phyloP scores from a whole-genome alignment of 2,113 vertebrate genomes.

The Trogon surrucura region DNA sequence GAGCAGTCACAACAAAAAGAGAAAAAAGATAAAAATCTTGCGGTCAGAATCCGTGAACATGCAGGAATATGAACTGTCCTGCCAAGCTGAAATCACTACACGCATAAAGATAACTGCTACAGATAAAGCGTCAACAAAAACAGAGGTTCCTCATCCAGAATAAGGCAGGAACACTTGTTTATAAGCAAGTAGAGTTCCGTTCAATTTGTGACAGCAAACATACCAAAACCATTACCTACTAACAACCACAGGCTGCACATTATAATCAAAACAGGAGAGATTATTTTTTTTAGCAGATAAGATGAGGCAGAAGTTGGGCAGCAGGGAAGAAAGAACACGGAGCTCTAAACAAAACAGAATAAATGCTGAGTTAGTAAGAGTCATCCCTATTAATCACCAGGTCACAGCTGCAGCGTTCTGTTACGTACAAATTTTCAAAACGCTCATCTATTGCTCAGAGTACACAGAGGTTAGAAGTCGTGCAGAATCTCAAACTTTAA shows the following conservation, averaged over 20 bases:
- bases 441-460: not conserved
- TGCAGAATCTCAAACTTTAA: not conserved
- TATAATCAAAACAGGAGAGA: not conserved
- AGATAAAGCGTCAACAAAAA: not conserved
- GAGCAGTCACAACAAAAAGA: not conserved
- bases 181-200: not conserved
- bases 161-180: not conserved
- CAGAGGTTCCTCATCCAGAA: not conserved
- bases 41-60: not conserved
- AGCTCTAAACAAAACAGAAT: not conserved
- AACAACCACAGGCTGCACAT: not conserved
- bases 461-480: not conserved
- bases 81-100: not conserved
- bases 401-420: not conserved
- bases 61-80: not conserved
- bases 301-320: not conserved
- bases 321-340: not conserved
- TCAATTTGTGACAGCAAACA: not conserved
- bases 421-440: not conserved
- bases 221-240: not conserved
- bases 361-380: not conserved
- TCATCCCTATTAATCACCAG: not conserved
- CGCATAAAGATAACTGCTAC: not conserved
- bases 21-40: not conserved
- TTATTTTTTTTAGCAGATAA: not conserved